Conservation (phyloP, 2,113 vertebrate species). For the Malurus cyaneus region DNA sequence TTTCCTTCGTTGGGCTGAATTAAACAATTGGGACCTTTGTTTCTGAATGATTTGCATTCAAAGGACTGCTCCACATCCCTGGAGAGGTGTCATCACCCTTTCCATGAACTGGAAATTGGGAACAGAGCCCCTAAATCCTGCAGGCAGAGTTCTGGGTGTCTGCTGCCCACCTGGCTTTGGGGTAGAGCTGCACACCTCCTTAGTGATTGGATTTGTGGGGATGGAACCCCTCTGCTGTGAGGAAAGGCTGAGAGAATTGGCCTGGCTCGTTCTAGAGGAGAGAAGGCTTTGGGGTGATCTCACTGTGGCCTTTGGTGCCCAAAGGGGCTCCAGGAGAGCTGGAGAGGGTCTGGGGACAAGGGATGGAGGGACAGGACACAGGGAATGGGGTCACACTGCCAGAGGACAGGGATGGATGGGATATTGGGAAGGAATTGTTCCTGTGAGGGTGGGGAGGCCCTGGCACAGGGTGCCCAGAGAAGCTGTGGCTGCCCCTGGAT, state of each 20-base stretch:
- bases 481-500: not conserved
- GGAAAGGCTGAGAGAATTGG: not conserved
- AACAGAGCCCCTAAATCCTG: not conserved
- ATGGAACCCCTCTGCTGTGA: not conserved
- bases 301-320: not conserved
- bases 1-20: not conserved
- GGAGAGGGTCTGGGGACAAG: not conserved
- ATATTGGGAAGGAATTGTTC: fast-evolving
- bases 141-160: not conserved
- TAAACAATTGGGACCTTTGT: not conserved
- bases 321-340: not conserved
- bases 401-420: fast-evolving
- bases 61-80: not conserved
- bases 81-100: not conserved
- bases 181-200: not conserved
- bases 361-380: not conserved
- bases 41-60: not conserved
- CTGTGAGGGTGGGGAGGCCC: fast-evolving
- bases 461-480: not conserved
- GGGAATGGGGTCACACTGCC: not conserved
- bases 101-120: not conserved
- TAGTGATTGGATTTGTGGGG: not conserved
- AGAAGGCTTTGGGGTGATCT: not conserved
- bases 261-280: not conserved
- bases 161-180: not conserved